phyloP scores from a whole-genome alignment of 2,888 invertebrate species.

The Ectemnius continuus region DNA sequence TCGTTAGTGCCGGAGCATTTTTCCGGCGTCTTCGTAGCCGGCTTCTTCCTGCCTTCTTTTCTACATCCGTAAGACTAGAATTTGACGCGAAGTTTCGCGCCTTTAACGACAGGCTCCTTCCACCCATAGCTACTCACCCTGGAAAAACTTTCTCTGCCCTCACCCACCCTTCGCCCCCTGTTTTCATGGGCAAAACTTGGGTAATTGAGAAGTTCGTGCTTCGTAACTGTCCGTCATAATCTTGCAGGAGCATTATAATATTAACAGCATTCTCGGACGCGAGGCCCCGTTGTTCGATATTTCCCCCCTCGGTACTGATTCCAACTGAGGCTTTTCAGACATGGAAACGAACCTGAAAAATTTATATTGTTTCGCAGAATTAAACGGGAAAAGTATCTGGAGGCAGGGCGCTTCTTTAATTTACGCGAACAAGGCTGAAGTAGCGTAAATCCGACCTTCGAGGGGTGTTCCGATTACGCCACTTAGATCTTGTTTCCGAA shows the following conservation, averaged over 20 bases:
- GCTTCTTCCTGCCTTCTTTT: not conserved
- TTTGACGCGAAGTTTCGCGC: conserved; percentile 49
- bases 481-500: no score
- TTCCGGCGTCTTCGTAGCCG: conserved; percentile 4
- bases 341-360: no score
- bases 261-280: conserved; percentile 1
- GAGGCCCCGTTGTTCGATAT: no score
- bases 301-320: no score
- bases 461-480: no score
- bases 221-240: conserved; percentile 59
- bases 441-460: no score
- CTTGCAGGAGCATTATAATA: conserved; percentile 51
- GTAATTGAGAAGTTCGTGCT: conserved; percentile 62
- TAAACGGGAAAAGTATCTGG: no score
- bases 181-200: conserved; percentile 60
- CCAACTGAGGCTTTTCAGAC: no score
- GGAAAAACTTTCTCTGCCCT: conserved; percentile 45
- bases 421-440: no score
- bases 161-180: conserved; percentile 37
- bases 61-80: conserved; percentile 33
- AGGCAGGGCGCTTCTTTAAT: no score
- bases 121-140: not conserved
- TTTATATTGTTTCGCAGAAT: no score
- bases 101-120: conserved; percentile 18
- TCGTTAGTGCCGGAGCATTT: conserved; percentile 7